phyloP scores from a whole-genome alignment of 2,113 vertebrate species.

The Callipepla squamata region DNA sequence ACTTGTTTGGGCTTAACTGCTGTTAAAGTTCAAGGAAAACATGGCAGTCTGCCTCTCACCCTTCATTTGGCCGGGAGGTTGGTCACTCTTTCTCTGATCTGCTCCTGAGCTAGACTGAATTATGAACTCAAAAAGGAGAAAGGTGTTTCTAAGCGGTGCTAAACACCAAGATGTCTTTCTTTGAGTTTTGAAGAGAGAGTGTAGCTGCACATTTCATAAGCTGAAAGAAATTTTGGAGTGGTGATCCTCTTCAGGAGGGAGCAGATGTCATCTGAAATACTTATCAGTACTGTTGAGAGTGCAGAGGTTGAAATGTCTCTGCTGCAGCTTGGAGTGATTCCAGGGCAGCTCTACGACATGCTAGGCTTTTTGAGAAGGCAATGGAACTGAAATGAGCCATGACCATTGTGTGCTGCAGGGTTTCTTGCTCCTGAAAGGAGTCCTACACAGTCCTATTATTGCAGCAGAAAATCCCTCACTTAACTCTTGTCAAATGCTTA shows the following conservation, averaged over 20 bases:
- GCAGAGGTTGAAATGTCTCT: neutral
- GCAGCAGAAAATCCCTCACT: neutral
- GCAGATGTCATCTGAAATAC: neutral
- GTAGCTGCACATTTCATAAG: neutral
- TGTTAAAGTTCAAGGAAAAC: neutral
- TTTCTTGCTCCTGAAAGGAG: neutral
- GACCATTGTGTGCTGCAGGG: neutral
- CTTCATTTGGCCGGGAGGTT: neutral
- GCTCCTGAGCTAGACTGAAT: neutral
- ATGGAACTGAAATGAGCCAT: neutral
- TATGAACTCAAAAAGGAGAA: neutral
- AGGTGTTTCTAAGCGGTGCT: neutral
- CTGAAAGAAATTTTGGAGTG: neutral
- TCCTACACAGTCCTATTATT: neutral
- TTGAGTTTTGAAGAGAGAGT: neutral
- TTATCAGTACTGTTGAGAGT: neutral
- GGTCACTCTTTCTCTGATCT: neutral
- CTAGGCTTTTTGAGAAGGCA: neutral
- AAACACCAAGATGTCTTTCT: neutral
- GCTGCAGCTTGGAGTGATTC: neutral
- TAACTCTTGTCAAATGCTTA: neutral
- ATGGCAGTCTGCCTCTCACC: neutral
- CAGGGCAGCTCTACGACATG: neutral
- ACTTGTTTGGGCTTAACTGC: neutral
- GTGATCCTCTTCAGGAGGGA: neutral